phyloP scores from a whole-genome alignment of 2,797 vertebrate genomes.

The Yasuhikotakia modesta region DNA sequence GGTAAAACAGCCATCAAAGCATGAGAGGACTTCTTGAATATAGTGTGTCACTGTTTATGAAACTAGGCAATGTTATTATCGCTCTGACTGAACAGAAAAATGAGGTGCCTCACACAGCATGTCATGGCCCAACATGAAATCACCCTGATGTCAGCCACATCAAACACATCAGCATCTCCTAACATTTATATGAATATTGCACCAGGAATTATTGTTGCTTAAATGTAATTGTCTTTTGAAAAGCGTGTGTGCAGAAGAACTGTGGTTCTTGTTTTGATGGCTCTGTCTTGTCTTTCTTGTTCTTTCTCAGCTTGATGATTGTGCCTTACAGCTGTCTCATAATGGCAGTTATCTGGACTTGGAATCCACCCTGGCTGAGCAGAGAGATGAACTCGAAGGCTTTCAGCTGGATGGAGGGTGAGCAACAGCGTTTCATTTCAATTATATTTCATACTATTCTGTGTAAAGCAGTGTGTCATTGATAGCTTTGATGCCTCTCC shows the following conservation, averaged over 20 bases:
- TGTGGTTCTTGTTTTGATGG: conserved; percentile 35
- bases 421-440: conserved; percentile 64
- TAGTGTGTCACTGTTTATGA: conserved; percentile 21
- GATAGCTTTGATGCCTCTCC: neutral
- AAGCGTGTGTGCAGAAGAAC: neutral
- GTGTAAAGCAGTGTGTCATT: neutral
- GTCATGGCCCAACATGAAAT: conserved; percentile 25
- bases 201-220: neutral
- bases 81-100: neutral
- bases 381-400: conserved; percentile 91
- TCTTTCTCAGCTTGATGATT: conserved; percentile 88
- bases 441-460: neutral
- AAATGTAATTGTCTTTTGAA: neutral
- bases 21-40: conserved; percentile 5
- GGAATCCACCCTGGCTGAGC: conserved; percentile 95
- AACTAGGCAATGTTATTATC: conserved; percentile 25
- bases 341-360: conserved; percentile 96
- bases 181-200: conserved; percentile 1
- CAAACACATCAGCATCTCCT: neutral
- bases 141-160: conserved; percentile 20
- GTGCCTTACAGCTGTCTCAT: conserved; percentile 92
- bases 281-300: conserved; percentile 38
- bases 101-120: conserved; percentile 26
- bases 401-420: conserved; percentile 96
- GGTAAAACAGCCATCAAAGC: neutral